phyloP scores from a whole-genome alignment of 2,797 vertebrate species.

The Chromis chromis region DNA sequence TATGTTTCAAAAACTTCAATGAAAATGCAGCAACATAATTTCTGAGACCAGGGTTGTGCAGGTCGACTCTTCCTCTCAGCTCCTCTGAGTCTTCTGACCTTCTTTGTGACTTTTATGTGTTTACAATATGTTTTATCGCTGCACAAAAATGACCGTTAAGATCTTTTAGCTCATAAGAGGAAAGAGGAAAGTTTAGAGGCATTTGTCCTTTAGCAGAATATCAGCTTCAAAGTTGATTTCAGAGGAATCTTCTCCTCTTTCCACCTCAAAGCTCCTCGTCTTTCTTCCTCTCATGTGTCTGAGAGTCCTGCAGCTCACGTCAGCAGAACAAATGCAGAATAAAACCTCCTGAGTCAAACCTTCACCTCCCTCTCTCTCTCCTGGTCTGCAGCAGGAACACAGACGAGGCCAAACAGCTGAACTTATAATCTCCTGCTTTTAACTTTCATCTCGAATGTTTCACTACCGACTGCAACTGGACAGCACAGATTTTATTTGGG shows the following conservation, averaged over 20 bases:
- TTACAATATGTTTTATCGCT: conserved; percentile 2
- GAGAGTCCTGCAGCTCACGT: conserved; percentile 12
- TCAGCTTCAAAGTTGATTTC: conserved; percentile 38
- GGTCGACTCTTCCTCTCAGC: too few species aligned
- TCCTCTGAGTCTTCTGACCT: neutral
- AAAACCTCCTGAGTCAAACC: conserved; percentile 19
- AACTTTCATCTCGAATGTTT: neutral
- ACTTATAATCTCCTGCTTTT: neutral
- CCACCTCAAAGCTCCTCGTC: conserved; percentile 28
- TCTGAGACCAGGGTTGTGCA: too few species aligned
- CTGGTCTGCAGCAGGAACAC: neutral
- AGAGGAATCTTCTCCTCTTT: conserved; percentile 28
- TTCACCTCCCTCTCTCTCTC: neutral
- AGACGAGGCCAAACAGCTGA: neutral
- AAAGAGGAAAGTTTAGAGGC: neutral
- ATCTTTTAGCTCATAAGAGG: neutral
- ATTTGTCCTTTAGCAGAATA: conserved; percentile 26
- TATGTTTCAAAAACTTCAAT: too few species aligned
- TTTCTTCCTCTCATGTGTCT: conserved; percentile 6
- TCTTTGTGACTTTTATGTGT: neutral
- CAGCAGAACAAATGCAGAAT: conserved; percentile 20
- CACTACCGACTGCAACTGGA: too few species aligned
- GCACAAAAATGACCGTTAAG: neutral
- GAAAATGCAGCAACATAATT: too few species aligned
- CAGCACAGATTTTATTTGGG: too few species aligned